Evolutionary conservation across 2,113 vertebrate genomes (phyloP).

Genomic region (Electrona antarctica): DNA sequence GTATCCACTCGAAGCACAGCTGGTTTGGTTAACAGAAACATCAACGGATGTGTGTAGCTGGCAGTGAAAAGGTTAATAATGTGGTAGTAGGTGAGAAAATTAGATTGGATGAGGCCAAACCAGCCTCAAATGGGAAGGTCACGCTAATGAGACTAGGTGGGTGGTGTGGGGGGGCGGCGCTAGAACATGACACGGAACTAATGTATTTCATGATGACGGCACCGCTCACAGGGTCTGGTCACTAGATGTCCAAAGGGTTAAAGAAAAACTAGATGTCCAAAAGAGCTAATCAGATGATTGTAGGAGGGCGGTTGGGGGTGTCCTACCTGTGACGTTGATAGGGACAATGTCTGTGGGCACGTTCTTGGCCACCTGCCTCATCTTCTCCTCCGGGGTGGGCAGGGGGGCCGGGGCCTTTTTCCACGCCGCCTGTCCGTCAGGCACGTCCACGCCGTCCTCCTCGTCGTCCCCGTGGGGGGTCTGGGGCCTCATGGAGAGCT

Average conservation of each 20-base stretch:
- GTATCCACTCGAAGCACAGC: constrained; percentile 33
- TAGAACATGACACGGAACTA: neutral
- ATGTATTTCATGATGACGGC: constrained; percentile 4
- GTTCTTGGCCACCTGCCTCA: constrained; percentile 89
- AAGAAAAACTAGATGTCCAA: neutral
- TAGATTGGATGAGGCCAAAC: constrained; percentile 18
- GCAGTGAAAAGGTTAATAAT: constrained; percentile 9
- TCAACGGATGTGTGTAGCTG: constrained; percentile 14
- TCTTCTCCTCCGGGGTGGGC: constrained; percentile 97
- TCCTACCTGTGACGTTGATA: constrained; percentile 95
- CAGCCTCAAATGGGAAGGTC: constrained; percentile 10
- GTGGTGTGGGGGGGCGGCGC: constrained; percentile 1
- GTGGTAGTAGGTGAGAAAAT: neutral
- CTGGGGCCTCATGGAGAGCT: constrained; percentile 83
- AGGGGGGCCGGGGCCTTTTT: constrained; percentile 81
- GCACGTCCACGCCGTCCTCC: constrained; percentile 78
- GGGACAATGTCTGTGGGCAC: constrained; percentile 92
- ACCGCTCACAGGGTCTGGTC: constrained; percentile 4
- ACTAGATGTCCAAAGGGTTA: neutral
- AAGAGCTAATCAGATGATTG: neutral
- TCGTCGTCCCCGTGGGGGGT: constrained; percentile 69
- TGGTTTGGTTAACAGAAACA: constrained; percentile 31
- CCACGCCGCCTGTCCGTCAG: constrained; percentile 85
- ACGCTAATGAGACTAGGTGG: neutral
- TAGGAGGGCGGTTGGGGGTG: neutral